Base-by-base conservation (phyloP, 2,888 invertebrate species). In the Sarcophaga variegata region DNA sequence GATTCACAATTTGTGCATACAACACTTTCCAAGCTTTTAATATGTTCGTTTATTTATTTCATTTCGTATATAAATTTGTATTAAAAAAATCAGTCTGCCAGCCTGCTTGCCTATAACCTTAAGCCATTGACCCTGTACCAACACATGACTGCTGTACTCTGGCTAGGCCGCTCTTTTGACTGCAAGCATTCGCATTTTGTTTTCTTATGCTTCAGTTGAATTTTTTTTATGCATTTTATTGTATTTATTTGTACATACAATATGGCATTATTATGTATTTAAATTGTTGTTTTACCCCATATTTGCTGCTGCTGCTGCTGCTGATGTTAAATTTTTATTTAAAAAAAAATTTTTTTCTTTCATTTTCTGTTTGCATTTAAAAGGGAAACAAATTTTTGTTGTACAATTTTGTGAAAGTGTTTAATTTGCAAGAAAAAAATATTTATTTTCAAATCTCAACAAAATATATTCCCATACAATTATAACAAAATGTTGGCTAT, bases 371-470 rank as follows among this genome's bases (percentile, higher is more conserved):
- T 37, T 37, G 2, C 2, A 37, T 37, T 37, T 10, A 37, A 37
- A 49, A 5, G 25, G 17, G 14, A 25, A 17, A 10, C 25, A 27
- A 70, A 71, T 67, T 3, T 69, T 22, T 47, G 2, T 25, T 14
- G 37, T 66, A 37, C 54, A 62, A 66, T 66, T 64, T 83, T 74
- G 78, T 78, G 77, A 78, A 78, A 78, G 78, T 83, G 78, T 83
- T 83, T 67, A 78, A 78, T 83, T 83, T 77, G 37, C 37, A 72
- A 83, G 72, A 83, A 82, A 54, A 76, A 37, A 37, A 37, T 0
- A 8, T 37, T 37, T 1, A 59, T 74, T 69, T 62, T 74, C 60
- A 62, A 27, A 71, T 71, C 17, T 54, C n/a, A 20, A 62, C 62
- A 62, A 62, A 62, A 62, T 20, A 5, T 47, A 72, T 78, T 49